Evolutionary conservation across 2,888 invertebrate species (phyloP).

Genomic region (Anthrax anthrax): DNA sequence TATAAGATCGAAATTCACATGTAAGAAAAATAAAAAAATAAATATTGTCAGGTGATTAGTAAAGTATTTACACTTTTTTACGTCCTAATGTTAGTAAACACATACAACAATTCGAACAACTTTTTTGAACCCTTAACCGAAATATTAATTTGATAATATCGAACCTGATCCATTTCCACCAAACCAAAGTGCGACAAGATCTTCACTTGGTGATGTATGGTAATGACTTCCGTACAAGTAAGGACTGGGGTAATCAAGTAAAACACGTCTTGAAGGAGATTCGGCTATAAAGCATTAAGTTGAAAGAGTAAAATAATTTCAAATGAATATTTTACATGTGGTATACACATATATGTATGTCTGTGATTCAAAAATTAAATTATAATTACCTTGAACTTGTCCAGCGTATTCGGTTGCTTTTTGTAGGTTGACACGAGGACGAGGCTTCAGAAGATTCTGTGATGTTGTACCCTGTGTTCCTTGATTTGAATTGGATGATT

Average conservation of each 20-base stretch:
- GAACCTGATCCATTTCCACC: constrained; percentile 49
- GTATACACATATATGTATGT: neutral
- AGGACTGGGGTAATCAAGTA: constrained; percentile 33
- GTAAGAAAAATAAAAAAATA: too few relatives aligned
- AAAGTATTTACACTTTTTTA: too few relatives aligned
- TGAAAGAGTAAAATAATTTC: neutral
- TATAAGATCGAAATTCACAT: too few relatives aligned
- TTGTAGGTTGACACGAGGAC: constrained; percentile 32
- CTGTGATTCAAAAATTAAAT: neutral
- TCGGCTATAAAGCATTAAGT: too few relatives aligned
- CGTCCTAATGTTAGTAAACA: too few relatives aligned
- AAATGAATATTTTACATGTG: neutral
- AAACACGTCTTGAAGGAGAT: constrained; percentile 34
- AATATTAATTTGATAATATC: constrained; percentile 16
- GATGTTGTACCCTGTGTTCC: constrained; percentile 21
- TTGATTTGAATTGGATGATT: constrained; percentile 28
- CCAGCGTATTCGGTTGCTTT: constrained; percentile 33
- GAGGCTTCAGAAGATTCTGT: constrained; percentile 26
- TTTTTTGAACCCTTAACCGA: neutral
- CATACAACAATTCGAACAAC: too few relatives aligned
- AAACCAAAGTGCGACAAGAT: constrained; percentile 57
- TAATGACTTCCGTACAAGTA: constrained; percentile 35
- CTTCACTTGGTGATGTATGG: constrained; percentile 51
- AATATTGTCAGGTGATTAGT: too few relatives aligned
- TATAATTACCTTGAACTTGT: constrained; percentile 29